Conservation (phyloP, 1,140 invertebrate species). For the Pogonomyrmex californicus region DNA sequence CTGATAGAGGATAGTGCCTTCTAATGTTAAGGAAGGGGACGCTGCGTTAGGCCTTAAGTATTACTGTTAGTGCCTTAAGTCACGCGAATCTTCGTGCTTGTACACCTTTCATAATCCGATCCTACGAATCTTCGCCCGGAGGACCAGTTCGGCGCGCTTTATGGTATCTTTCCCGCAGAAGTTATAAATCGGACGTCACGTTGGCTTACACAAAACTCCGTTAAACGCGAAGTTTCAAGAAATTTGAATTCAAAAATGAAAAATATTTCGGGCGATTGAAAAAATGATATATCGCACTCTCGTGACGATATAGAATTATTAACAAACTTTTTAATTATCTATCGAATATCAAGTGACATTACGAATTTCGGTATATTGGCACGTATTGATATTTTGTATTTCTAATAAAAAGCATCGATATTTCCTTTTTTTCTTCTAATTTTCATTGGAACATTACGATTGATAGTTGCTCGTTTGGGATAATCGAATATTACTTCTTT, state of each 20-base stretch:
- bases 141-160: conserved; percentile 63
- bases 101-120: conserved; percentile 76
- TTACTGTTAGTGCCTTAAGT: conserved; percentile 84
- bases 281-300: background rate
- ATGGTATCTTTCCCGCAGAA: conserved; percentile 34
- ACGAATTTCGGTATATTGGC: background rate
- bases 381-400: conserved; percentile 23
- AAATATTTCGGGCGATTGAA: conserved; percentile 1
- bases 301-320: background rate
- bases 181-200: conserved; percentile 32
- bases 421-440: background rate
- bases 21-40: conserved; percentile 78
- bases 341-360: background rate
- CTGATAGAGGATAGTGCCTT: conserved; percentile 85
- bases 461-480: background rate
- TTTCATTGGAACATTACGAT: conserved; percentile 6
- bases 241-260: conserved; percentile 13
- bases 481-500: background rate
- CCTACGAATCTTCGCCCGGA: conserved; percentile 69
- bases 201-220: conserved; percentile 13
- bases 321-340: conserved; percentile 4
- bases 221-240: conserved; percentile 22
- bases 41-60: conserved; percentile 80
- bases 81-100: conserved; percentile 79
- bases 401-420: background rate